phyloP scores from a whole-genome alignment of 2,113 vertebrate genomes.

The Helogale parvula region DNA sequence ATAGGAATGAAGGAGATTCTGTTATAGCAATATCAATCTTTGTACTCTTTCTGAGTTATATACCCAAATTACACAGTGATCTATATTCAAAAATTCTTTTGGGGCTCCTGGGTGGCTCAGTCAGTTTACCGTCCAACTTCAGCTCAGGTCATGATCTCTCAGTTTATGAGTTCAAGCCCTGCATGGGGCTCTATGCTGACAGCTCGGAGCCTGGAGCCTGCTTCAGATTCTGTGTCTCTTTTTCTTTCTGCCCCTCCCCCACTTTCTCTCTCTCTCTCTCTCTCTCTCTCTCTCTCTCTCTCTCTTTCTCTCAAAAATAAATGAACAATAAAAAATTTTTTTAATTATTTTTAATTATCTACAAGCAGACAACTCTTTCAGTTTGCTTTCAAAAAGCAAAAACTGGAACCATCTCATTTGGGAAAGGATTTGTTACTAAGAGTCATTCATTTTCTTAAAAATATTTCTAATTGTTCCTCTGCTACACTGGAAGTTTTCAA shows the following conservation, averaged over 20 bases:
- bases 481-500: not conserved
- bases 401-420: not conserved
- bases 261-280: no score
- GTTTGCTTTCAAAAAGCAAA: conserved; percentile 25
- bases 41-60: not conserved
- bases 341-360: not conserved
- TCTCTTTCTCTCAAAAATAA: not conserved
- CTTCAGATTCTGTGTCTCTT: no score
- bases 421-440: not conserved
- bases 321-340: no score
- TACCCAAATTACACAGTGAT: not conserved
- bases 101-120: no score
- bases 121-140: no score
- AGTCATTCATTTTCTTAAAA: conserved; percentile 22
- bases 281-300: not conserved
- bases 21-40: not conserved
- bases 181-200: no score
- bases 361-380: not conserved
- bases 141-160: no score
- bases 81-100: not conserved
- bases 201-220: no score
- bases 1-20: conserved; percentile 17
- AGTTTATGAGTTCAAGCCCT: no score
- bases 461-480: conserved; percentile 21
- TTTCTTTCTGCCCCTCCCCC: not conserved